These are phyloP conservation scores for roundworm (Caenorhabditis elegans) DNA, from an alignment of 1,140 invertebrate genomes.

Conservation along the genomic window DNA sequence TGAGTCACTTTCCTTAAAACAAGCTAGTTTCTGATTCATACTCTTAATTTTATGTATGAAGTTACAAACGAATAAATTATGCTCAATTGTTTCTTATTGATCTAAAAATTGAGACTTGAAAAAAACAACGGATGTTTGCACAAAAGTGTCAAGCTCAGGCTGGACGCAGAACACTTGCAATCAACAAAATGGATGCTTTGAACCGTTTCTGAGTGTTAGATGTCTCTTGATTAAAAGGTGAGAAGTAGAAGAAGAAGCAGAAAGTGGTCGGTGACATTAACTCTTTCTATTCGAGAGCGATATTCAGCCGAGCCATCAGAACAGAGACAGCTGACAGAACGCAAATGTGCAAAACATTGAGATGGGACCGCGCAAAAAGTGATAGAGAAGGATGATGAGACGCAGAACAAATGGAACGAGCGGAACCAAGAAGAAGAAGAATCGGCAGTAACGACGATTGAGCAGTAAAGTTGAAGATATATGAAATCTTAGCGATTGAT, in stretches of 20 bases:
- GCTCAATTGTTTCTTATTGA: too few species aligned
- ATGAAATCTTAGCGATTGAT: background rate
- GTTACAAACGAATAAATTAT: too few species aligned
- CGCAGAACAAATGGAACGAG: background rate
- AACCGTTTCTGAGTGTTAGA: background rate
- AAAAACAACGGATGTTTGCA: background rate
- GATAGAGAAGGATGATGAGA: background rate
- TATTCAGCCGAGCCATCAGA: background rate
- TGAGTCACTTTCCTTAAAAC: too few species aligned
- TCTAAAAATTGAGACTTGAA: background rate
- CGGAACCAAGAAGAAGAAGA: background rate
- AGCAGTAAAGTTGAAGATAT: background rate
- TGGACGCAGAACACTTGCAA: background rate
- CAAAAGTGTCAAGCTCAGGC: background rate
- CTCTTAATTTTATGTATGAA: too few species aligned
- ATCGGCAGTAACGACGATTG: slow-evolving; percentile 8
- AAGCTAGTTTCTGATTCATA: too few species aligned
- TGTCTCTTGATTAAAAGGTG: background rate
- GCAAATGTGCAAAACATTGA: slow-evolving; percentile 27
- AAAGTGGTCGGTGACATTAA: background rate
- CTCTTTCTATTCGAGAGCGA: background rate
- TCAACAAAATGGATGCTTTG: too few species aligned
- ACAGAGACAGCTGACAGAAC: slow-evolving; percentile 2
- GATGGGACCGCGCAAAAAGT: slow-evolving; percentile 19
- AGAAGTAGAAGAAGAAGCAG: background rate